Conservation (phyloP, 2,888 invertebrate genomes). For the Drosophila parthenogenetica region DNA sequence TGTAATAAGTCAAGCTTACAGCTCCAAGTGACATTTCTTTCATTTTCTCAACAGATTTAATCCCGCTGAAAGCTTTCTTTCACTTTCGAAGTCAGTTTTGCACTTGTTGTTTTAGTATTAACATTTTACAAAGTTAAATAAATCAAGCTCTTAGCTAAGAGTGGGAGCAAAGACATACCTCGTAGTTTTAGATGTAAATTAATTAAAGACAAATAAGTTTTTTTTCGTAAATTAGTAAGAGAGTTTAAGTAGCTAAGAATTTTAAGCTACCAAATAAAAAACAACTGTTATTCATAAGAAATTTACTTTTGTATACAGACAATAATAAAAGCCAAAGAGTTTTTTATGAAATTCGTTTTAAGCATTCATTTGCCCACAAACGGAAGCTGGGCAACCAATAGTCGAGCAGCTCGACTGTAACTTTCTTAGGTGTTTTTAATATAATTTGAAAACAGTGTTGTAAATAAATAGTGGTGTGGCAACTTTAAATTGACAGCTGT, state of each 20-base stretch:
- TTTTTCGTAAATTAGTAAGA: too few species aligned
- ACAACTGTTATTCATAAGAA: too few species aligned
- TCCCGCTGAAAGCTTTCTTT: slow-evolving; percentile 18
- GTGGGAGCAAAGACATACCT: background rate
- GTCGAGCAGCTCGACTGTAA: too few species aligned
- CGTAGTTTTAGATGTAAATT: background rate
- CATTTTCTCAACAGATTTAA: slow-evolving; percentile 18
- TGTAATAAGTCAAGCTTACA: slow-evolving; percentile 13
- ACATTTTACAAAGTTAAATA: slow-evolving; percentile 1
- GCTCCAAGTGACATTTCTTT: slow-evolving; percentile 18
- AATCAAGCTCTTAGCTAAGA: background rate
- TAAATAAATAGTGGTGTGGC: background rate
- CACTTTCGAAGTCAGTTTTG: slow-evolving; percentile 17
- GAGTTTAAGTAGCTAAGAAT: too few species aligned
- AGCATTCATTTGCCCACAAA: too few species aligned
- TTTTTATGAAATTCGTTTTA: too few species aligned
- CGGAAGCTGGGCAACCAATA: too few species aligned
- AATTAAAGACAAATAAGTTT: too few species aligned
- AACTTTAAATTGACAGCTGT: slow-evolving; percentile 10
- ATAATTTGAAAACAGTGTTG: background rate
- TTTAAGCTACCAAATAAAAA: too few species aligned
- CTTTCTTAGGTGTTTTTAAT: too few species aligned
- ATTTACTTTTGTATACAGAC: too few species aligned
- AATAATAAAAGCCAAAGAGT: too few species aligned
- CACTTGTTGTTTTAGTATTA: slow-evolving; percentile 5